phyloP scores from a whole-genome alignment of 2,113 vertebrate species.

The Rhizomys pruinosus region DNA sequence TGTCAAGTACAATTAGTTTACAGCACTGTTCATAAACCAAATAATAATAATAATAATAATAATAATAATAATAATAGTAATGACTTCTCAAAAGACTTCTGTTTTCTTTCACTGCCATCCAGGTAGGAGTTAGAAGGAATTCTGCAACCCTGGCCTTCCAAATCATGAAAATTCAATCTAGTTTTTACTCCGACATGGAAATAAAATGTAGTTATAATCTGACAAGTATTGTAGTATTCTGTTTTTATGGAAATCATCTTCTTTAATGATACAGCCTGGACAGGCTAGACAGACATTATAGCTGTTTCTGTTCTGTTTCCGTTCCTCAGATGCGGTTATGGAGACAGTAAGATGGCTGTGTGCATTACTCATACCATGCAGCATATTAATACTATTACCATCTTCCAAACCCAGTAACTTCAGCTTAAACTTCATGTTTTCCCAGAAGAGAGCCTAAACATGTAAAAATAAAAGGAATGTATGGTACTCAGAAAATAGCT shows the following conservation, averaged over 20 bases:
- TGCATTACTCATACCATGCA: background rate
- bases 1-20: background rate
- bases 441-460: background rate
- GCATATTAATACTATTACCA: background rate
- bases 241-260: background rate
- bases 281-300: background rate
- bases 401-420: background rate
- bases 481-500: background rate
- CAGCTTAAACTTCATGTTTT: background rate
- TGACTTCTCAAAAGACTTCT: too few species aligned
- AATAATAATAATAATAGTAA: too few species aligned
- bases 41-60: too few species aligned
- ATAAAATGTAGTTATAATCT: too few species aligned
- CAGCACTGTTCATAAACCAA: background rate
- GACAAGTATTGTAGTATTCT: too few species aligned
- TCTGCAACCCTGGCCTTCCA: background rate
- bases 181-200: background rate
- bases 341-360: background rate
- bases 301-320: background rate
- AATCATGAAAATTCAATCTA: constrained; percentile 26
- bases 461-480: background rate
- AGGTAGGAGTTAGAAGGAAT: background rate
- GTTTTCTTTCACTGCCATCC: background rate
- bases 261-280: background rate
- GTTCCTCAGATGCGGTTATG: background rate